Evolutionary conservation across 2,888 invertebrate species (phyloP), one percentile per base, ranked within the genome.

Genomic region (Baronia brevicornis): DNA sequence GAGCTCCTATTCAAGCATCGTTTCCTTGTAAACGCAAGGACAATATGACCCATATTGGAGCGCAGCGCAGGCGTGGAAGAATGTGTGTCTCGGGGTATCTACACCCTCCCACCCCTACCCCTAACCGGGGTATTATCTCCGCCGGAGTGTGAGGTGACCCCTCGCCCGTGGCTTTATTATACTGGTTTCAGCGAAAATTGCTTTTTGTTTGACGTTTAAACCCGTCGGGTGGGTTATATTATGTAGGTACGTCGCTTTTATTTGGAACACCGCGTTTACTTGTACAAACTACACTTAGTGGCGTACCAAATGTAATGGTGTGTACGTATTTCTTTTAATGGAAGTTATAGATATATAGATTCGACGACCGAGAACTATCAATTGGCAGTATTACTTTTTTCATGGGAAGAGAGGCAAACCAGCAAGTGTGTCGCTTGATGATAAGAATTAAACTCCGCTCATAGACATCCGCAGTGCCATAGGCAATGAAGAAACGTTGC

Each of bases 21-120:
- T 61, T 60, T 50, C 42, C 48, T 31, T 36, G 39, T 38, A 41
- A 46, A 33, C 21, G 34, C 26, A 44, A 59, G 60, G 59, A 75
- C 70, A 78, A 73, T 74, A 50, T 78, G 78, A 77, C 78, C 77
- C 60, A 79, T 46, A 71, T 78, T 48, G 51, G 55, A 42, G 47
- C 37, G 48, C 34, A 51, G 75, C 73, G 75, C 75, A 73, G 61
- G 77, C 74, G 75, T 77, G 64, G 59, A 66, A 64, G 72, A 71
- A 73, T 72, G 60, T 73, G 51, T 69, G 70, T 66, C 65, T 68
- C 62, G 62, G 67, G 60, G 60, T 44, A 34, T 40, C 44, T 41
- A 45, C 60, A 46, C 47, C 43, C 46, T 48, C 46, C 44, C 8
- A 25, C 29, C 26, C 21, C 18, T 6, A 15, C 7, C 26, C 39